These are phyloP conservation scores for Pipistrellus nathusii DNA, from an alignment of 2,797 vertebrate species.

Conservation along the genomic window DNA sequence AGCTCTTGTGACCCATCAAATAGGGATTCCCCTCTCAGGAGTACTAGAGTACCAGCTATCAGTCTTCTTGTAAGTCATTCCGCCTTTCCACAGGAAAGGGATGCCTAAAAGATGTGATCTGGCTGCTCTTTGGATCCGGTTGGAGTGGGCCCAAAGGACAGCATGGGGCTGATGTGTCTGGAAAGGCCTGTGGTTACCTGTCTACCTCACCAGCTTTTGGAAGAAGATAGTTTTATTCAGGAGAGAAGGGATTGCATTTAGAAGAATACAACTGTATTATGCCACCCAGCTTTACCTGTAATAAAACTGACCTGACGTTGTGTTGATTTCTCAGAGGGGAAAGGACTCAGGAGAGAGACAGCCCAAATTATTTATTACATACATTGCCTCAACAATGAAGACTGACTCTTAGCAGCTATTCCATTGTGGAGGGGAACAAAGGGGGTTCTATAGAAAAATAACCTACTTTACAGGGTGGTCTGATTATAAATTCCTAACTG, in stretches of 20 bases:
- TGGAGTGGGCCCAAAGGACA: no score
- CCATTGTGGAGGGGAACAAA: neutral
- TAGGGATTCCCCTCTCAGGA: neutral
- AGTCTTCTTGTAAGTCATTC: neutral
- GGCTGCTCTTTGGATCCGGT: neutral
- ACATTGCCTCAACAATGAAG: neutral
- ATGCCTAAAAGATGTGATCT: neutral
- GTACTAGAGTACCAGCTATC: neutral
- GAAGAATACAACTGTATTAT: neutral
- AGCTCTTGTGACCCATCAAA: neutral
- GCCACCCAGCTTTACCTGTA: neutral
- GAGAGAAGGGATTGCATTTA: neutral
- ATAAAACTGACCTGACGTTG: neutral
- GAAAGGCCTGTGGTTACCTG: neutral
- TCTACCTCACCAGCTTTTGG: neutral
- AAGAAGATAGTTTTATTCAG: slow-evolving; percentile 8
- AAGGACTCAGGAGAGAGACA: neutral
- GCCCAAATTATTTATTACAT: neutral
- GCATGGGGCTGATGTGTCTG: fast-evolving
- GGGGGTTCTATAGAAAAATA: no score
- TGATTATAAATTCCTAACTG: neutral
- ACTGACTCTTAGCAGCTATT: neutral
- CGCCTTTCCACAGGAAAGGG: neutral
- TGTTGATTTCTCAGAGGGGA: neutral
- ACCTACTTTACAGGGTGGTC: neutral